A percentile compares a stretch with the other conserved stretches of the same genome.
phyloP scores from a whole-genome alignment of 2,888 invertebrate genomes.

The Plebejus anna region DNA sequence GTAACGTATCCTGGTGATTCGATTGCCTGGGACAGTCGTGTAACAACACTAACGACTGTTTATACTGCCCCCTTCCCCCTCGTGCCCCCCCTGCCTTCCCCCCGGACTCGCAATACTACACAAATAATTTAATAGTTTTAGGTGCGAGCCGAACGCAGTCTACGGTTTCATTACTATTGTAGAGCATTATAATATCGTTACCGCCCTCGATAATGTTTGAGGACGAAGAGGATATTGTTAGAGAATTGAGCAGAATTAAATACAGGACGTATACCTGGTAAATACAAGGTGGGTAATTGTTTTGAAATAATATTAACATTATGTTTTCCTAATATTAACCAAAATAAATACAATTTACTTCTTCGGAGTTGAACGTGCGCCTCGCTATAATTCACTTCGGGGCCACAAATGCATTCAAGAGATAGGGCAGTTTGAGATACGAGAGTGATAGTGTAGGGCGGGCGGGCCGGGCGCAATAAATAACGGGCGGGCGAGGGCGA shows the following conservation, averaged over 20 bases:
- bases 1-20: conserved; percentile 37
- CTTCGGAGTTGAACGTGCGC: not conserved
- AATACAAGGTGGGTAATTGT: not conserved
- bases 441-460: conserved; percentile 44
- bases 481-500: conserved; percentile 43
- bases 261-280: not conserved
- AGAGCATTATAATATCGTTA: not conserved
- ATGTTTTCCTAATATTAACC: not conserved
- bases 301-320: not conserved
- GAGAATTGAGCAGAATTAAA: not conserved
- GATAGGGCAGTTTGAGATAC: conserved; percentile 60
- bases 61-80: conserved; percentile 49
- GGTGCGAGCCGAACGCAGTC: conserved; percentile 62
- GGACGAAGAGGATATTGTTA: not conserved
- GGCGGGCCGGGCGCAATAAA: conserved; percentile 41
- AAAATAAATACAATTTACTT: not conserved
- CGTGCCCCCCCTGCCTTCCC: conserved; percentile 31
- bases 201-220: not conserved
- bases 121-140: conserved; percentile 74
- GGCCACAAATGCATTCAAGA: conserved; percentile 32
- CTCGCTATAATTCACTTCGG: conserved; percentile 9
- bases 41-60: conserved; percentile 71
- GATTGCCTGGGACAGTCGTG: conserved; percentile 49
- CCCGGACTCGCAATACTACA: conserved; percentile 70
- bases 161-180: conserved; percentile 19